Conservation (phyloP, 2,888 invertebrate species). For the Andrena fulva region DNA sequence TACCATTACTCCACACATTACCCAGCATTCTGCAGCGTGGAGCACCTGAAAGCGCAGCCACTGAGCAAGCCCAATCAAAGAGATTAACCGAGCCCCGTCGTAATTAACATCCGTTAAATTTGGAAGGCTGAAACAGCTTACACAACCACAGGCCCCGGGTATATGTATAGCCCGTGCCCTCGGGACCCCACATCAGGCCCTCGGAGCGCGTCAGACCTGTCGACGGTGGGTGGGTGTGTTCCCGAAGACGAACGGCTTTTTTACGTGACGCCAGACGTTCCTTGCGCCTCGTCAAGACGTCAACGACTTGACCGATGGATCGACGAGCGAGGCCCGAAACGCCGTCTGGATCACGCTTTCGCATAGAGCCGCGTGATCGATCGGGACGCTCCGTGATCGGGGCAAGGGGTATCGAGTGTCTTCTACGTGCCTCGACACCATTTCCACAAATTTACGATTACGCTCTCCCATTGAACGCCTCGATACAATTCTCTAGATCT, state of each 20-base stretch:
- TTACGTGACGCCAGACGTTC: slow-evolving; percentile 71
- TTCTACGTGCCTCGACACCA: slow-evolving; percentile 39
- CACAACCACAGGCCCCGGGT: neutral
- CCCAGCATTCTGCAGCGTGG: neutral
- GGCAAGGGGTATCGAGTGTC: slow-evolving; percentile 38
- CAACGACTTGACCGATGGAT: slow-evolving; percentile 77
- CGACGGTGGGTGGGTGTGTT: slow-evolving; percentile 69
- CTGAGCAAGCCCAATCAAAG: slow-evolving; percentile 22
- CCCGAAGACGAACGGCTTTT: slow-evolving; percentile 74
- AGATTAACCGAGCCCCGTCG: slow-evolving; percentile 27
- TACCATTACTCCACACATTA: neutral
- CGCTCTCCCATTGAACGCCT: no score
- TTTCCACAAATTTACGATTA: slow-evolving; percentile 43
- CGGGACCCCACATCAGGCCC: slow-evolving; percentile 47
- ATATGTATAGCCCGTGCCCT: slow-evolving; percentile 27
- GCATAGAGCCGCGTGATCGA: slow-evolving; percentile 76
- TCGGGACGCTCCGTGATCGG: slow-evolving; percentile 80
- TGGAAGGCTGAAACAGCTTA: slow-evolving; percentile 36
- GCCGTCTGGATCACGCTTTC: slow-evolving; percentile 67
- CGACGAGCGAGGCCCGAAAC: slow-evolving; percentile 54
- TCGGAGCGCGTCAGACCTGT: slow-evolving; percentile 63
- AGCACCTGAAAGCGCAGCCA: neutral
- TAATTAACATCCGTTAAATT: slow-evolving; percentile 52
- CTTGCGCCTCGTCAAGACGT: slow-evolving; percentile 67
- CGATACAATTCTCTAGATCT: no score